Percentiles rank a stretch among this genome's conserved stretches.
Conservation (phyloP, 2,113 vertebrate genomes). For the Bothrops jararaca region DNA sequence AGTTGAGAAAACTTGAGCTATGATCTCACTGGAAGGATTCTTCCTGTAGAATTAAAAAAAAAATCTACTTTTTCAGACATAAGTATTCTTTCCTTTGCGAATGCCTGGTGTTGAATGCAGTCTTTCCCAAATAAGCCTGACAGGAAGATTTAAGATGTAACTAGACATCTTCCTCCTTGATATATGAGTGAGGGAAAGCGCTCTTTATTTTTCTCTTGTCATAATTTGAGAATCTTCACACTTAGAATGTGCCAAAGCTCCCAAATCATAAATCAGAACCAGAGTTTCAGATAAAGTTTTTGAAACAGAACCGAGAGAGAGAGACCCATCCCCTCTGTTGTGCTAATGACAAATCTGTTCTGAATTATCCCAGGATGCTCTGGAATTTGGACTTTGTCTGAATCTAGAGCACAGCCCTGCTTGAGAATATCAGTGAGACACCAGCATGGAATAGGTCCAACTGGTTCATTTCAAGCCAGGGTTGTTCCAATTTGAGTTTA, state of each 20-base stretch:
- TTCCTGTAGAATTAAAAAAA: not conserved
- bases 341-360: not conserved
- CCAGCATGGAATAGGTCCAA: not conserved
- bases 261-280: not conserved
- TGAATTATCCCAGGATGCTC: not conserved
- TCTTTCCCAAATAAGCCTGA: not conserved
- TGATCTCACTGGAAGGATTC: not conserved
- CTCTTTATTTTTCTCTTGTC: not conserved
- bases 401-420: not conserved
- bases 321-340: not conserved
- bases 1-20: not conserved
- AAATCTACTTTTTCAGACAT: not conserved
- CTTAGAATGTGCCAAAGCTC: not conserved
- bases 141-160: not conserved
- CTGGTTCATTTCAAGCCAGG: not conserved
- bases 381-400: not conserved
- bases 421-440: conserved; percentile 26
- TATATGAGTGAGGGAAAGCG: not conserved
- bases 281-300: not conserved
- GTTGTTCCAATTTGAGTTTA: conserved; percentile 33
- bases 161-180: not conserved
- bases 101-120: not conserved
- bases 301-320: not conserved
- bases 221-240: not conserved
- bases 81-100: not conserved